Conservation (phyloP, 2,797 vertebrate genomes). For the Enteromius thamalakanensis region DNA sequence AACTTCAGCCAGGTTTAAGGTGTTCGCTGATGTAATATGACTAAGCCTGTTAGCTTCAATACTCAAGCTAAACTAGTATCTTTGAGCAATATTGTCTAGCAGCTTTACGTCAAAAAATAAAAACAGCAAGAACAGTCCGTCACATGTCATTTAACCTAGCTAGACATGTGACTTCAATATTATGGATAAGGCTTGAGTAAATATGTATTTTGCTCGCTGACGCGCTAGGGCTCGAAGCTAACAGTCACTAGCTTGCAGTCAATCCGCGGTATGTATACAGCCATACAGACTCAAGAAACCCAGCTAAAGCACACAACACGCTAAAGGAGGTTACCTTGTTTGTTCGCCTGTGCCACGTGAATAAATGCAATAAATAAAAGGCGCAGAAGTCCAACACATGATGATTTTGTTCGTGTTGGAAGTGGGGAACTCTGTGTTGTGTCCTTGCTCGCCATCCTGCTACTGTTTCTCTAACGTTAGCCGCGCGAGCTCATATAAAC, state of each 20-base stretch:
- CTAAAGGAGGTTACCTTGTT: constrained; percentile 72
- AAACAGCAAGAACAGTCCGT: background rate
- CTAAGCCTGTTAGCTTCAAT: constrained; percentile 46
- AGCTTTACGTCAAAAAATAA: background rate
- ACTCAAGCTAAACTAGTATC: constrained; percentile 23
- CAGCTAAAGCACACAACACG: constrained; percentile 59
- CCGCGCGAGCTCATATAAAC: constrained; percentile 66
- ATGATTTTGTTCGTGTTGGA: constrained; percentile 63
- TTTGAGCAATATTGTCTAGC: background rate
- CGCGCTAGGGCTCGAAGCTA: constrained; percentile 35
- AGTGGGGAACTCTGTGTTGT: constrained; percentile 64
- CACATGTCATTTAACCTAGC: no score
- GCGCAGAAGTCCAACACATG: constrained; percentile 73
- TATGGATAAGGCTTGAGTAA: background rate
- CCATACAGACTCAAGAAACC: constrained; percentile 44
- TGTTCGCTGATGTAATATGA: constrained; percentile 30
- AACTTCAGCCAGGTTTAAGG: constrained; percentile 21
- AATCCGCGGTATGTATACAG: constrained; percentile 66
- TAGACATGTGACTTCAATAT: background rate
- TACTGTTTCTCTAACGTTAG: constrained; percentile 58
- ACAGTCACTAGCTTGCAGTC: constrained; percentile 52
- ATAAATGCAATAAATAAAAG: constrained; percentile 85
- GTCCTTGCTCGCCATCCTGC: constrained; percentile 77
- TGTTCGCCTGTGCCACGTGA: constrained; percentile 78
- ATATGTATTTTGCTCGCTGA: background rate